Evolutionary conservation across 1,140 invertebrate genomes (phyloP).

Genomic region (Archivesica marissinica): DNA sequence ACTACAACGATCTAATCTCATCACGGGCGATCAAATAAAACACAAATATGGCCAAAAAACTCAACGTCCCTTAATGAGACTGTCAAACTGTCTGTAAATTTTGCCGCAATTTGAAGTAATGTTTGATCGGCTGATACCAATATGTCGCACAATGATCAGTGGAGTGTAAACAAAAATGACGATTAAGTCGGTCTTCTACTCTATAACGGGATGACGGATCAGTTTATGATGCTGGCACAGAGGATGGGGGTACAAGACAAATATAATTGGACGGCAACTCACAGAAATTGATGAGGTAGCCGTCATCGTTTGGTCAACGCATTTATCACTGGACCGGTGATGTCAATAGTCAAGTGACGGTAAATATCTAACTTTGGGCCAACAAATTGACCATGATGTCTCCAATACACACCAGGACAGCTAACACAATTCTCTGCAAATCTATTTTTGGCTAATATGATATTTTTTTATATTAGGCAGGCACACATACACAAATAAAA

Average conservation of each 20-base stretch:
- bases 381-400: constrained; percentile 42
- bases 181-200: constrained; percentile 42
- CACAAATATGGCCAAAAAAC: constrained; percentile 61
- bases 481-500: no score
- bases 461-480: no score
- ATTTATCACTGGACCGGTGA: constrained; percentile 37
- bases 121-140: constrained; percentile 57
- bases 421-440: no score
- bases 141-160: constrained; percentile 55
- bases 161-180: constrained; percentile 56
- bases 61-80: constrained; percentile 46
- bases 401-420: background rate
- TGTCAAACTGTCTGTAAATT: constrained; percentile 63
- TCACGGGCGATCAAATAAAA: constrained; percentile 50
- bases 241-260: constrained; percentile 55
- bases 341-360: constrained; percentile 55
- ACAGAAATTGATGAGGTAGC: constrained; percentile 50
- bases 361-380: constrained; percentile 37
- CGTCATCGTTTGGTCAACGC: constrained; percentile 56
- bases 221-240: constrained; percentile 51
- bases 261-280: constrained; percentile 58
- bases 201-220: constrained; percentile 51
- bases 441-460: no score
- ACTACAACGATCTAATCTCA: background rate
- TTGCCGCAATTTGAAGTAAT: constrained; percentile 43